Base-by-base conservation (phyloP, 2,113 vertebrate genomes). In the Sitta europaea region DNA sequence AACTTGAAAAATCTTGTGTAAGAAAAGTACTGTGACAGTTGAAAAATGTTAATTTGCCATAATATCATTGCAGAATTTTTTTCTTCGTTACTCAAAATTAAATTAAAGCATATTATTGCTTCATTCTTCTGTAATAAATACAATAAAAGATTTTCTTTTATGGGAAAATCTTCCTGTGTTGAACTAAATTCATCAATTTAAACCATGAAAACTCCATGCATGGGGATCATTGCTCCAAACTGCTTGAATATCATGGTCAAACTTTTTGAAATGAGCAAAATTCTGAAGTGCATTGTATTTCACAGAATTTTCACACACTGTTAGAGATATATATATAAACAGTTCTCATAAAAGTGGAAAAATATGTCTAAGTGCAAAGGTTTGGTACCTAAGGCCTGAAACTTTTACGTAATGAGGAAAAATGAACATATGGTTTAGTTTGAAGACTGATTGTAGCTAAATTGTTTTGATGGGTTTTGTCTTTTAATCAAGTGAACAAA, bases 401-500 rank as follows among this genome's bases (percentile, higher is more conserved):
- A 57, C 35, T 61, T 73, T 83, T 29, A 72, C 62, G n/a, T 17
- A 96, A 47, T n/a, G 18, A 75, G 11, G 35, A 73, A 55, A 79
- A 86, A 68, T 15, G 35, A 76, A 33, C 35, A 85, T 28, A 84
- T 28, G 36, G n/a, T 47, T 79, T 74, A 48, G 23, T 80, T 72
- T 5, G 48, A 90, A 76, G 51, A 5, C 63, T 78, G 77, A 54
- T 15, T 76, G 48, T 67, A 95, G 35, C 70, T 79, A 83, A 80
- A 84, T 70, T 86, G 43, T 75, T 9, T 61, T 72, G n/a, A 88
- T 68, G 40, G 2, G 5, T 90, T 90, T 80, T 79, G 29, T 70
- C 71, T 89, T 96, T 85, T 87, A 90, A 75, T 78, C 77, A 84
- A 59, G 58, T 43, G 72, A 92, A 83, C 20, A 57, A 75, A 90